A percentile compares a stretch with the other conserved stretches of the same genome.
These are phyloP conservation scores for Matsumyia berberina DNA, from an alignment of 2,888 invertebrate species.

Conservation along the genomic window DNA sequence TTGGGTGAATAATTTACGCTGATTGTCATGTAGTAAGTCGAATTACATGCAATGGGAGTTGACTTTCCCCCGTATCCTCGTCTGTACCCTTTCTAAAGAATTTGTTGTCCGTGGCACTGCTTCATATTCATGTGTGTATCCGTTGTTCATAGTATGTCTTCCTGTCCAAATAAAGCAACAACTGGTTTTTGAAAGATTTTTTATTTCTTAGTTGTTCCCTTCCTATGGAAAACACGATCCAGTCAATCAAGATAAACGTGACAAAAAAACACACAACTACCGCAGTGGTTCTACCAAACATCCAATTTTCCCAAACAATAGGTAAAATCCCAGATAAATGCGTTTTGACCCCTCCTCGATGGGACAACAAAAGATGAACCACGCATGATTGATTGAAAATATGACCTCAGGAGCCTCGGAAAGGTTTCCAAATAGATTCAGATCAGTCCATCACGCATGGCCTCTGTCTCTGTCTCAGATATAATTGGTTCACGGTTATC, in stretches of 20 bases:
- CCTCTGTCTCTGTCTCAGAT: too few species aligned
- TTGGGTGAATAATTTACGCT: too few species aligned
- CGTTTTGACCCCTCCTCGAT: constrained; percentile 39
- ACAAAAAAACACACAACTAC: constrained; percentile 25
- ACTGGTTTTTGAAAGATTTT: constrained; percentile 16
- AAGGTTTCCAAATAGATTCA: constrained; percentile 50
- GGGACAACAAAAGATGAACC: constrained; percentile 57
- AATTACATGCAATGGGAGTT: too few species aligned
- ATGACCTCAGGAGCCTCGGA: constrained; percentile 21
- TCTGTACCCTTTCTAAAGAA: too few species aligned
- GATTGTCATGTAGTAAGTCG: too few species aligned
- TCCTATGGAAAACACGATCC: background rate
- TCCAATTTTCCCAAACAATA: constrained; percentile 56
- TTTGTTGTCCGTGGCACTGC: too few species aligned
- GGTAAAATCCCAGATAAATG: constrained; percentile 51
- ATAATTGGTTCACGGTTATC: constrained; percentile 67
- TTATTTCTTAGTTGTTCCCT: background rate
- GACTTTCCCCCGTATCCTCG: too few species aligned
- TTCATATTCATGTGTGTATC: too few species aligned
- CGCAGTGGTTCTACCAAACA: constrained; percentile 15
- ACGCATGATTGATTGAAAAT: constrained; percentile 70
- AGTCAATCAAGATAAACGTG: constrained; percentile 53
- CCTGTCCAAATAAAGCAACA: background rate
- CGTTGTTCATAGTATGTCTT: background rate
- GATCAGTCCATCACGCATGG: constrained; percentile 43